Evolutionary conservation across 2,797 vertebrate genomes (phyloP).

Genomic region (Sebastes goodei): DNA sequence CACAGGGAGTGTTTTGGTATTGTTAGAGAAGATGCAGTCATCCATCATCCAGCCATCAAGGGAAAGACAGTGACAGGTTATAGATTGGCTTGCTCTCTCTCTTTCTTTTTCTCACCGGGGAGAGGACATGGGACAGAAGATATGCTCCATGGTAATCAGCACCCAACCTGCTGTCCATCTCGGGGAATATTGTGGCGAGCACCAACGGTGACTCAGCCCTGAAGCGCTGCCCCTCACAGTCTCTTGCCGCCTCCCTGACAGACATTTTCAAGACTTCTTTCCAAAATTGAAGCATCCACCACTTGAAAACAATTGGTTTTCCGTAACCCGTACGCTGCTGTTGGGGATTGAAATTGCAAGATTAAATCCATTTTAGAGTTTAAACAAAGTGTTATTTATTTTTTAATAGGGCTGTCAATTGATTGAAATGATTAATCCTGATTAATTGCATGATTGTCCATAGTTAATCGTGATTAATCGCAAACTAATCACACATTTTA

Average conservation of each 20-base stretch:
- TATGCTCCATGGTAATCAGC: conserved; percentile 50
- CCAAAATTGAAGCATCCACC: background rate
- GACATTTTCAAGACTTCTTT: background rate
- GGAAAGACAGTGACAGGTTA: conserved; percentile 71
- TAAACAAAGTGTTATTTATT: background rate
- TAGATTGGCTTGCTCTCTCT: conserved; percentile 55
- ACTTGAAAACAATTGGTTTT: background rate
- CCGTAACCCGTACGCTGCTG: background rate
- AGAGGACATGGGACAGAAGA: conserved; percentile 28
- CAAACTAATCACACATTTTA: no score
- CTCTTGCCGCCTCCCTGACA: background rate
- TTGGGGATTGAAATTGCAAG: background rate
- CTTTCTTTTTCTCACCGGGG: background rate
- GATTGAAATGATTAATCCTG: no score
- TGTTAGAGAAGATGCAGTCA: conserved; percentile 72
- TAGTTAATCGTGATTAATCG: no score
- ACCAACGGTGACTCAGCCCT: conserved; percentile 10
- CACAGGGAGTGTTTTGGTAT: conserved; percentile 59
- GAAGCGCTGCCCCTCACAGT: conserved; percentile 20
- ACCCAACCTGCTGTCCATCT: conserved; percentile 45
- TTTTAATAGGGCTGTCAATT: background rate
- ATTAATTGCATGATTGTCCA: no score
- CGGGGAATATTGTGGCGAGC: background rate
- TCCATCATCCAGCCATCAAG: conserved; percentile 78
- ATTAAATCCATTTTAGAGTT: background rate